Conservation (phyloP, 2,888 invertebrate genomes). For the Ophion obscuratus region DNA sequence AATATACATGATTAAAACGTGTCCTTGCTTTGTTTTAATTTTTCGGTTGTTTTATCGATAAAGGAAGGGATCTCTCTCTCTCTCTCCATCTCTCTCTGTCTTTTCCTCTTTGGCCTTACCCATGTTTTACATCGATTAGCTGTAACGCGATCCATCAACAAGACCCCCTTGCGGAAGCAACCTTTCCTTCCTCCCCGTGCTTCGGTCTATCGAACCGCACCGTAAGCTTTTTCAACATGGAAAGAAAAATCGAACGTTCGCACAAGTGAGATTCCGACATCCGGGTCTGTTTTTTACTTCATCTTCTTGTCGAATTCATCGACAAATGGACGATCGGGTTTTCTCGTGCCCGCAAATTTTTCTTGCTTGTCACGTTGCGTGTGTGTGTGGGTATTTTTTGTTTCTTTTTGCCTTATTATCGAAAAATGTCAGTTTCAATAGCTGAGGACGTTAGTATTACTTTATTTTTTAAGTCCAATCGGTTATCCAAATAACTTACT, state of each 20-base stretch:
- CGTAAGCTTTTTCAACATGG: conserved; percentile 21
- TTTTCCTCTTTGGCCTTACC: background rate
- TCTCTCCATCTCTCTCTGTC: background rate
- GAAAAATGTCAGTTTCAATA: conserved; percentile 55
- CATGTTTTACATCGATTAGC: background rate
- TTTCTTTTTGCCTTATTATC: conserved; percentile 41
- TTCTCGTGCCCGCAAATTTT: conserved; percentile 28
- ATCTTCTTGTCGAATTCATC: conserved; percentile 36
- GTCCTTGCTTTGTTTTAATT: conserved; percentile 53
- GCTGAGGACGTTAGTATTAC: conserved; percentile 57
- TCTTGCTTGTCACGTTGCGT: background rate
- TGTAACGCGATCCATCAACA: background rate
- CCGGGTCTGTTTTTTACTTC: background rate
- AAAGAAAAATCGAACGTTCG: conserved; percentile 28
- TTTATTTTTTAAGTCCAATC: conserved; percentile 50
- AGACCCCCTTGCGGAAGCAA: background rate
- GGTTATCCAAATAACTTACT: conserved; percentile 56
- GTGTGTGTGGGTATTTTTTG: conserved; percentile 21
- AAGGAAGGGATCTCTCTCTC: conserved; percentile 48
- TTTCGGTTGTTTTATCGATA: conserved; percentile 48
- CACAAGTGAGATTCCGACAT: conserved; percentile 2
- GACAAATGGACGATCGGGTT: conserved; percentile 59
- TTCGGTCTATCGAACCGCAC: background rate
- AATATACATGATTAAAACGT: conserved; percentile 40
- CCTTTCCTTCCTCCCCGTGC: background rate